Evolutionary conservation across 2,888 invertebrate species (phyloP).

Genomic region (Balanococcus diminutus): DNA sequence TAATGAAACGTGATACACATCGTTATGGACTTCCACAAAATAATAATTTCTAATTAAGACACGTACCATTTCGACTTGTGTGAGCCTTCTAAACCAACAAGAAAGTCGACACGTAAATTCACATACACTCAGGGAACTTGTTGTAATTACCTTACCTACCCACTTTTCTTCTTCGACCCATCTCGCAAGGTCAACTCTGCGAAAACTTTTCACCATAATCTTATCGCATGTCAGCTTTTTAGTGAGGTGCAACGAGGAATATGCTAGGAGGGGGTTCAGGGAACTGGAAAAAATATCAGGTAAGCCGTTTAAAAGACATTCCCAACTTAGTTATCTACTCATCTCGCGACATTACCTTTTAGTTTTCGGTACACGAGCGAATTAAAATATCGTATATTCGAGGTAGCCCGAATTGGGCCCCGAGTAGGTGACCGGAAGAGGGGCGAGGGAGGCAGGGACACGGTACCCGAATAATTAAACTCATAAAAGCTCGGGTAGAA

Average conservation of each 20-base stretch:
- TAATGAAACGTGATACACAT: background rate
- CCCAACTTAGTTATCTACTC: background rate
- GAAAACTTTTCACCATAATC: background rate
- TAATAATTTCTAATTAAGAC: background rate
- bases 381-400: slow-evolving; percentile 19
- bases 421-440: background rate
- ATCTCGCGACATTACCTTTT: slow-evolving; percentile 23
- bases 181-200: background rate
- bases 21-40: background rate
- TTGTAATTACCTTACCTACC: background rate
- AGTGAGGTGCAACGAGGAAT: background rate
- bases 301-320: slow-evolving; percentile 17
- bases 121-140: background rate
- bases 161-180: background rate
- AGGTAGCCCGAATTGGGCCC: background rate
- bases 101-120: too few relatives aligned
- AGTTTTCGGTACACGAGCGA: slow-evolving; percentile 1
- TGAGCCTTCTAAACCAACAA: background rate
- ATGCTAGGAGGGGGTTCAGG: background rate
- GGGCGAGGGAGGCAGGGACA: background rate
- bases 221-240: background rate
- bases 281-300: background rate
- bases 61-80: background rate
- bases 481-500: slow-evolving; percentile 1
- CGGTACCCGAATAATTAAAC: slow-evolving; percentile 16